Percentiles rank a stretch among this genome's conserved stretches.
phyloP scores from a whole-genome alignment of 1,140 invertebrate genomes.

The Tetragnatha versicolor region DNA sequence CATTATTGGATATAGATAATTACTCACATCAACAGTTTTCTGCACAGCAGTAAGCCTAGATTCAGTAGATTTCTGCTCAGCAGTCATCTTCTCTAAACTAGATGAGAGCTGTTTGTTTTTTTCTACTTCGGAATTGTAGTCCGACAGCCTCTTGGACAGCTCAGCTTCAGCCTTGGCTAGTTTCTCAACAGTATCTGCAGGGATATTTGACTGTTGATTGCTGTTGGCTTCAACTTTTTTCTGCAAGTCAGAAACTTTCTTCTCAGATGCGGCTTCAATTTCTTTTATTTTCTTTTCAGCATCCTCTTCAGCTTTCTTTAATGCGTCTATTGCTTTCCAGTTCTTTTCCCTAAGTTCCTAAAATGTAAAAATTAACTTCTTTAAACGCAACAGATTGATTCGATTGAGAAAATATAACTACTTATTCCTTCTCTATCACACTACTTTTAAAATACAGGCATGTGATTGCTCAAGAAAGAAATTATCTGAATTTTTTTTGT shows the following conservation, averaged over 20 bases:
- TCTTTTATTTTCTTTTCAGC: constrained; percentile 61
- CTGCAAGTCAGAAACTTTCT: background rate
- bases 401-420: too few species aligned
- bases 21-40: constrained; percentile 20
- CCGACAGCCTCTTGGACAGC: constrained; percentile 9
- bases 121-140: constrained; percentile 43
- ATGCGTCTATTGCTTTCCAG: constrained; percentile 87
- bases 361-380: too few species aligned
- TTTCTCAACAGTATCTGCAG: constrained; percentile 4
- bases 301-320: constrained; percentile 74
- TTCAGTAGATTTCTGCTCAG: constrained; percentile 8
- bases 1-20: too few species aligned
- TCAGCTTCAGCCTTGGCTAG: constrained; percentile 24
- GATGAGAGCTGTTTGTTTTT: constrained; percentile 27
- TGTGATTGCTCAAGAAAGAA: too few species aligned
- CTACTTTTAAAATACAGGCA: too few species aligned
- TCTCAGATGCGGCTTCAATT: constrained; percentile 12
- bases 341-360: constrained; percentile 78
- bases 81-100: constrained; percentile 13
- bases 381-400: too few species aligned
- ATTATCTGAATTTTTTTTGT: too few species aligned
- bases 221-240: constrained; percentile 5
- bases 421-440: background rate
- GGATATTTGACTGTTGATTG: background rate
- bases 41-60: constrained; percentile 10